Percentiles rank a stretch among this genome's conserved stretches.
Evolutionary conservation across 2,113 vertebrate genomes (phyloP).

Genomic region (Tenrec ecaudatus): DNA sequence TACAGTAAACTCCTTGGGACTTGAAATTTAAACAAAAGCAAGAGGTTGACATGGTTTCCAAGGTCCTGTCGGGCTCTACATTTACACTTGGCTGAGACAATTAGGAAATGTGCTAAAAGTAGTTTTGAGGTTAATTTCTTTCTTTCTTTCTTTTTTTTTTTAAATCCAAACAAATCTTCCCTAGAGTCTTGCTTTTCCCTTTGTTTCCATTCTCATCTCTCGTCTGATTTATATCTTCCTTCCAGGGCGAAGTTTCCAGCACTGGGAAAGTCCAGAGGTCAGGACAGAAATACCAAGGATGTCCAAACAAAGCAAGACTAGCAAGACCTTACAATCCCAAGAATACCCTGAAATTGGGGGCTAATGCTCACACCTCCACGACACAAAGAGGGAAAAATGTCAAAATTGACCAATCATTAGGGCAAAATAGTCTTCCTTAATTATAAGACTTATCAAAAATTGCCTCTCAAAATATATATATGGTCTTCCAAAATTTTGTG

Average conservation of each 20-base stretch:
- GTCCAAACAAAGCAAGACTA: neutral
- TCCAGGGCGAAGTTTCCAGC: neutral
- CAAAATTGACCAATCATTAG: neutral
- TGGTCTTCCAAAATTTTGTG: too few species aligned
- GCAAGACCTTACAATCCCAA: neutral
- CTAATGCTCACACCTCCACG: neutral
- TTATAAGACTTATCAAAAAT: neutral
- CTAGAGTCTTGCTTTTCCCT: neutral
- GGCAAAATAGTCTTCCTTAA: neutral
- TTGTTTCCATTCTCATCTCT: neutral
- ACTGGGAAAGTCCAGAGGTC: conserved; percentile 1
- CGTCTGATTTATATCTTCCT: neutral
- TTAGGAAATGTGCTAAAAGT: conserved; percentile 36
- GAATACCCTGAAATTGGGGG: neutral
- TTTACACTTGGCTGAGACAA: conserved; percentile 33
- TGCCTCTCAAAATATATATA: neutral
- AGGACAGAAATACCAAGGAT: neutral
- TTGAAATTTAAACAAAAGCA: conserved; percentile 56
- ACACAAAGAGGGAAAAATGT: neutral
- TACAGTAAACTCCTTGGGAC: neutral
- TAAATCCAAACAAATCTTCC: conserved; percentile 39
- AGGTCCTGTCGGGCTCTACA: neutral
- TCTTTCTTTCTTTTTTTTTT: neutral
- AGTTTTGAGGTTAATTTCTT: conserved; percentile 33
- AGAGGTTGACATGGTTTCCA: conserved; percentile 46